Evolutionary conservation across 2,888 invertebrate genomes (phyloP), one percentile per base, ranked within the genome.

Genomic region (Zygogramma bicolorata): DNA sequence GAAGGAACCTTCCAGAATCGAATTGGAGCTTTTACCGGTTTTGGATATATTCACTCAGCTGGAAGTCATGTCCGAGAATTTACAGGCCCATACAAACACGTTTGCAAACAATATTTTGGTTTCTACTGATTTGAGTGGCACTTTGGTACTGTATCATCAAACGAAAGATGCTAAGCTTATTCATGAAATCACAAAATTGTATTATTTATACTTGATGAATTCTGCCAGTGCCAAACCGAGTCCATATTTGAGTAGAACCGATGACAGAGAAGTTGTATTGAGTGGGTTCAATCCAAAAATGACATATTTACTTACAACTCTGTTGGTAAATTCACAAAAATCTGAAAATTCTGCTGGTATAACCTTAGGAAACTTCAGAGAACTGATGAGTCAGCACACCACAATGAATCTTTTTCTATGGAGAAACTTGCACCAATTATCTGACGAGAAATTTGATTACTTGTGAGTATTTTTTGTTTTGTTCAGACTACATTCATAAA

Each of bases 341-440:
- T 25, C 7, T 8, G 75, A 65, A 31, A 53, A 75, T 62, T 58
- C 59, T 22, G 57, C 31, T 40, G 71, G 65, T 66, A 61, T 79
- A 57, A 87, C 90, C 2, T 85, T 92, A 59, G 89, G 89, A 42
- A 88, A 89, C 58, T 89, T 89, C 73, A 84, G 84, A 13, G 85
- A 88, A 22, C 88, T 90, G 76, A 88, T 88, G 0, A 80, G 84
- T 18, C 90, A 91, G 74, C 83, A 92, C 40, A 85, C 84, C 38
- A 85, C 84, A 3, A 79, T 93, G 15, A 88, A 89, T 75, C 88
- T 89, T 73, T 85, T 90, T 10, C 77, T 93, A 5, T 93, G 93
- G 93, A 90, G 88, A 69, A 92, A 93, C 81, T 88, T 90, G 60
- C 88, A 88, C 0, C 87, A 89, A 0, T 79, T 92, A 25, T 88